A percentile compares a stretch with the other conserved stretches of the same genome.
Evolutionary conservation across 2,113 vertebrate species (phyloP).

Genomic region (Struthio camelus): DNA sequence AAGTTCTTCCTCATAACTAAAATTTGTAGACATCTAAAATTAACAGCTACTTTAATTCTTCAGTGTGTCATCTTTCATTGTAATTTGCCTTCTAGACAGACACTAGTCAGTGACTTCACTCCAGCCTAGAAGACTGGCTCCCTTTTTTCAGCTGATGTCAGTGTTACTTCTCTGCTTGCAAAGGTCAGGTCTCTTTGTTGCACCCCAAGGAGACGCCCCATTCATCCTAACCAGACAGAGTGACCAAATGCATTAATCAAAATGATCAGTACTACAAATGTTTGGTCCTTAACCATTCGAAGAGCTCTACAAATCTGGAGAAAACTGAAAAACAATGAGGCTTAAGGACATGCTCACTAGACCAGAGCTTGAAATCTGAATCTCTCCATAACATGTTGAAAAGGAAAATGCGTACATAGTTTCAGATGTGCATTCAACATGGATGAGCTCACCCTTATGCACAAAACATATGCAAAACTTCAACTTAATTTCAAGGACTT

Average conservation of each 20-base stretch:
- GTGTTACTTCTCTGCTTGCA: neutral
- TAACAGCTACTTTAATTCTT: slow-evolving; percentile 62
- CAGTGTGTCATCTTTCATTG: slow-evolving; percentile 46
- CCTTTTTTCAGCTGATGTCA: slow-evolving; percentile 20
- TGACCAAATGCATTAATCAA: slow-evolving; percentile 8
- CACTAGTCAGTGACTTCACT: slow-evolving; percentile 45
- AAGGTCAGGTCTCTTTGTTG: slow-evolving; percentile 33
- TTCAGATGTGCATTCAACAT: neutral
- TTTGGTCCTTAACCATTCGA: neutral
- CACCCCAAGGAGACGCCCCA: neutral
- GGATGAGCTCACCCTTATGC: neutral
- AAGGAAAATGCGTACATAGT: neutral
- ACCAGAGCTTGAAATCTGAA: neutral
- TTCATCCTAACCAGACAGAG: neutral
- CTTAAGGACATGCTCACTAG: neutral
- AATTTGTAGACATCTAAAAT: slow-evolving; percentile 59
- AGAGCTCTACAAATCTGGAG: neutral
- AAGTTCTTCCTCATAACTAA: slow-evolving; percentile 61
- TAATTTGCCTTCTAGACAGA: slow-evolving; percentile 38
- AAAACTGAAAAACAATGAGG: neutral
- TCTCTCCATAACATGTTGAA: neutral
- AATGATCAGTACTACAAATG: neutral
- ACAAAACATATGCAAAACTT: neutral
- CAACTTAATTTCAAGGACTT: neutral
- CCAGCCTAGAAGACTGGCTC: neutral